These are phyloP conservation scores for Aratinga solstitialis DNA, from an alignment of 2,797 vertebrate species.

Conservation along the genomic window DNA sequence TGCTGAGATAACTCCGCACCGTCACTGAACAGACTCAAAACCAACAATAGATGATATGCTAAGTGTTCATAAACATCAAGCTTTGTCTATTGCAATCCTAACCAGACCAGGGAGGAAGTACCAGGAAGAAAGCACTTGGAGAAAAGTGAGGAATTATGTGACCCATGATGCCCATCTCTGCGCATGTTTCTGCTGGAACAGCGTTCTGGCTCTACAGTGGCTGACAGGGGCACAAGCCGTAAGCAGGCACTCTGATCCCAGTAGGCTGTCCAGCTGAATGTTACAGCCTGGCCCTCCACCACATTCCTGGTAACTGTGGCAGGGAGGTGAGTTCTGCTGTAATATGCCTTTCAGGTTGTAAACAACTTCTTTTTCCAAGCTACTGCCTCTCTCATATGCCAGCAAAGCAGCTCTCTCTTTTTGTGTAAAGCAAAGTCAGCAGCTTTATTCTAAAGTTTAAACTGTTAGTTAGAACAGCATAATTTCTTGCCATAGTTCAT, in stretches of 20 bases:
- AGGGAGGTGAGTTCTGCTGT: neutral
- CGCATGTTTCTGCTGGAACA: neutral
- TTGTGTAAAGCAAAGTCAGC: neutral
- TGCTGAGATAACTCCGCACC: neutral
- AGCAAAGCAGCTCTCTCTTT: neutral
- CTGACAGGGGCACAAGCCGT: fast-evolving
- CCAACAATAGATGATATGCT: too few species aligned
- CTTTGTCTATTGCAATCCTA: too few species aligned
- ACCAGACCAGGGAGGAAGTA: too few species aligned
- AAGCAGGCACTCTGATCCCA: neutral
- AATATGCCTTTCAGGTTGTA: neutral
- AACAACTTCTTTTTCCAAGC: neutral
- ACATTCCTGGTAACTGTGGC: neutral
- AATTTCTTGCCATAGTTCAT: neutral
- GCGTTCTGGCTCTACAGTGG: fast-evolving
- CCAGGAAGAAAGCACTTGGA: too few species aligned
- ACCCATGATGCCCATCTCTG: neutral
- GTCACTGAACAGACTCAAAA: too few species aligned
- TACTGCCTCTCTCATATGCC: neutral
- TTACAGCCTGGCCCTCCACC: neutral
- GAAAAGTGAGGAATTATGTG: neutral
- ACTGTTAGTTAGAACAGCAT: neutral
- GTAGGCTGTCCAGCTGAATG: neutral
- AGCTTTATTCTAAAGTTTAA: neutral
- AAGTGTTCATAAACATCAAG: too few species aligned